Conservation (phyloP, 2,797 vertebrate genomes). For the Typhlichthys eigenmanni region DNA sequence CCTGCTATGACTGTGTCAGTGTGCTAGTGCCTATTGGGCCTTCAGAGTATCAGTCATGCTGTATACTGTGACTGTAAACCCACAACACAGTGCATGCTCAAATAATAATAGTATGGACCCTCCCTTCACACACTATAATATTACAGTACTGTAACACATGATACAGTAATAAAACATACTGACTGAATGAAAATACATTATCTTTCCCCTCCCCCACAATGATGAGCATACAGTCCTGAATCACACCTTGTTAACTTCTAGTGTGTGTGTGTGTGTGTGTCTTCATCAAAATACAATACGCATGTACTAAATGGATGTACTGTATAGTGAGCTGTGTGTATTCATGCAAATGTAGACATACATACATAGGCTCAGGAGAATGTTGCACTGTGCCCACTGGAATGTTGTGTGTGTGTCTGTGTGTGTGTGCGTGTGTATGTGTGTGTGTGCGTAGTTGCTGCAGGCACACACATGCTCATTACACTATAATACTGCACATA, state of each 20-base stretch:
- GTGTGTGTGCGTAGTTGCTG: not conserved
- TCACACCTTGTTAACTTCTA: too few relatives aligned
- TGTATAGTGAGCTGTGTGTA: not conserved
- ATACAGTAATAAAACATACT: not conserved
- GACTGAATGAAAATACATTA: too few relatives aligned
- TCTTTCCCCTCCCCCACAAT: too few relatives aligned
- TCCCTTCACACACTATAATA: conserved; percentile 1
- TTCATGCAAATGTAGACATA: not conserved
- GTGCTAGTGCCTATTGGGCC: conserved; percentile 58
- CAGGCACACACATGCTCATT: not conserved
- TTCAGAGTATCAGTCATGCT: conserved; percentile 50
- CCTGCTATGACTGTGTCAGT: conserved; percentile 74
- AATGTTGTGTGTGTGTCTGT: too few relatives aligned
- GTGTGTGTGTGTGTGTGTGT: too few relatives aligned
- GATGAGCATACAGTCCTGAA: too few relatives aligned
- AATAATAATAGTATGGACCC: conserved; percentile 12
- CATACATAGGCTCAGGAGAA: not conserved
- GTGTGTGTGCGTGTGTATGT: not conserved
- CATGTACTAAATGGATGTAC: not conserved
- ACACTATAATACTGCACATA: too few relatives aligned
- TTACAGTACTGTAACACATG: too few relatives aligned
- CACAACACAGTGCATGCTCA: conserved; percentile 51
- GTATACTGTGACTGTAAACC: conserved; percentile 49
- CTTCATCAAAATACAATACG: too few relatives aligned
- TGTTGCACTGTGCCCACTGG: not conserved